A percentile compares a stretch with the other conserved stretches of the same genome.
These are phyloP conservation scores for Augochlorella aurata DNA, from an alignment of 2,888 invertebrate genomes.

Conservation along the genomic window DNA sequence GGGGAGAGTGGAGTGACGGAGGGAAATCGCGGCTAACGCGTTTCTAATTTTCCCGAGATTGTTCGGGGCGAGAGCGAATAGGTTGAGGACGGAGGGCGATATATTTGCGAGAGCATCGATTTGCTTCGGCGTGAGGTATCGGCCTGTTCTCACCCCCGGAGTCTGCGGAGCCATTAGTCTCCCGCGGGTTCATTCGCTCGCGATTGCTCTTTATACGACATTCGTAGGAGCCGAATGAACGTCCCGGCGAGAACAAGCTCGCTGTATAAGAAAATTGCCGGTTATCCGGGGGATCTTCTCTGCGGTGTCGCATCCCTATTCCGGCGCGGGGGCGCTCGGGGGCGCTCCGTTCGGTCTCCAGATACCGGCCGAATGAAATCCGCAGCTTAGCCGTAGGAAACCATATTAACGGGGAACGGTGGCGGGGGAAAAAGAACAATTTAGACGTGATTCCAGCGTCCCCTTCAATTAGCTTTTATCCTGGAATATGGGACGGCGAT, in stretches of 20 bases:
- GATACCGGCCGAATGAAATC: slow-evolving; percentile 19
- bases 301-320: slow-evolving; percentile 10
- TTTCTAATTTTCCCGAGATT: slow-evolving; percentile 5
- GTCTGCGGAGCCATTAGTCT: slow-evolving; percentile 1
- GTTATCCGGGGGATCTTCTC: slow-evolving; percentile 30
- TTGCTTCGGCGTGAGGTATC: background rate
- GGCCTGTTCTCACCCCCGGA: background rate
- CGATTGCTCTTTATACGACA: slow-evolving; percentile 7
- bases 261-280: slow-evolving; percentile 41
- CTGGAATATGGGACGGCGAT: slow-evolving; percentile 42
- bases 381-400: slow-evolving; percentile 29
- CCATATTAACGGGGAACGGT: slow-evolving; percentile 26
- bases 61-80: background rate
- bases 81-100: background rate
- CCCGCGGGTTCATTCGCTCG: background rate
- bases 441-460: slow-evolving; percentile 41
- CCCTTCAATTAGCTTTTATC: slow-evolving; percentile 56
- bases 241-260: slow-evolving; percentile 29
- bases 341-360: slow-evolving; percentile 23
- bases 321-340: background rate
- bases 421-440: slow-evolving; percentile 37
- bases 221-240: background rate
- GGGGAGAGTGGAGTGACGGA: background rate
- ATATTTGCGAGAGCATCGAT: slow-evolving; percentile 2
- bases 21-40: background rate